phyloP scores from a whole-genome alignment of 2,888 invertebrate species.

The Poecilus cupreus region DNA sequence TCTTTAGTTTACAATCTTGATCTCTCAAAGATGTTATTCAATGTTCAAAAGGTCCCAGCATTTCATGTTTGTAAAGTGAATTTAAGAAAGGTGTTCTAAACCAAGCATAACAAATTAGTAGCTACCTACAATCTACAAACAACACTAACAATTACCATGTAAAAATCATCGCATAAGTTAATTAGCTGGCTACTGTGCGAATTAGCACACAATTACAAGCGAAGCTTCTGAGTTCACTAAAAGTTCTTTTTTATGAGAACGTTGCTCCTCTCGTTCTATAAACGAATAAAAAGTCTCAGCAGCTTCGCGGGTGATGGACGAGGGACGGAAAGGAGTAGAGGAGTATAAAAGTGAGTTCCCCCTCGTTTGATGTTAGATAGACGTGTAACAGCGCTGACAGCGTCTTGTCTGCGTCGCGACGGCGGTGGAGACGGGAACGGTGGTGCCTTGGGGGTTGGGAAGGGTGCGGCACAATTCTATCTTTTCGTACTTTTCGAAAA shows the following conservation, averaged over 20 bases:
- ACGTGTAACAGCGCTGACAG: slow-evolving; percentile 54
- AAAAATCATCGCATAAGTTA: slow-evolving; percentile 28
- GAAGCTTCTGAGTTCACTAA: slow-evolving; percentile 7
- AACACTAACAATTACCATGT: slow-evolving; percentile 17
- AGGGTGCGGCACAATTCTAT: no score
- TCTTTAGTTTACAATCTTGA: no score
- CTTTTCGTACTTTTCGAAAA: no score
- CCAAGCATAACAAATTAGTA: slow-evolving; percentile 20
- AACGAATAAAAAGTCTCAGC: slow-evolving; percentile 50
- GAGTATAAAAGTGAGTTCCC: slow-evolving; percentile 48
- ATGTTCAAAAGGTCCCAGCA: no score
- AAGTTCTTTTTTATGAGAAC: slow-evolving; percentile 52
- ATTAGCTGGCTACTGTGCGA: slow-evolving; percentile 35
- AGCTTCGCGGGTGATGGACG: neutral
- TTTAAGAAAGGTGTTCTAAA: neutral
- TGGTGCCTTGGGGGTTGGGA: no score
- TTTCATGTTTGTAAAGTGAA: no score
- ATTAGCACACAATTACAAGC: slow-evolving; percentile 36
- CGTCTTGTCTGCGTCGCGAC: slow-evolving; percentile 42
- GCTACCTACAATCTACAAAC: neutral
- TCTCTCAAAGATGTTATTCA: no score
- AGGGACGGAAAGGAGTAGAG: neutral
- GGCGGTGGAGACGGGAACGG: neutral
- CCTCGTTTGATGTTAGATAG: slow-evolving; percentile 57
- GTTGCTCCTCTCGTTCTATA: slow-evolving; percentile 37